Percentiles rank a stretch among this genome's conserved stretches.
phyloP scores from a whole-genome alignment of 2,888 invertebrate genomes.

The Meiosimyza platycephala region DNA sequence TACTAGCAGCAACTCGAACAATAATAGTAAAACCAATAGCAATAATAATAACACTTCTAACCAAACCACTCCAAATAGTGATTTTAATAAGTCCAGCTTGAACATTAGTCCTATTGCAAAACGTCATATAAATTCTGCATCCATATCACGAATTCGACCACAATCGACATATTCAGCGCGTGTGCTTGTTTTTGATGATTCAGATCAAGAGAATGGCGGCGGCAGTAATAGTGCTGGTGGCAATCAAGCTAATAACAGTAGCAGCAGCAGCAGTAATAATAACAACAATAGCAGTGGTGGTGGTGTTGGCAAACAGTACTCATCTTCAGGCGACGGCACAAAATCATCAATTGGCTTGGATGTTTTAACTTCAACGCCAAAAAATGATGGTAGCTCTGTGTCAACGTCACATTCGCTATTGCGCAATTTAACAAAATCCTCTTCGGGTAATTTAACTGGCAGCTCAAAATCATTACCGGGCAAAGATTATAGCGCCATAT shows the following conservation, averaged over 20 bases:
- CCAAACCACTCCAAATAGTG: conserved; percentile 32
- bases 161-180: conserved; percentile 79
- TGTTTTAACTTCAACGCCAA: conserved; percentile 54
- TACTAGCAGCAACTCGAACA: conserved; percentile 24
- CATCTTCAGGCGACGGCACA: conserved; percentile 34
- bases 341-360: conserved; percentile 53
- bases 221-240: conserved; percentile 34
- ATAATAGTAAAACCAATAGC: conserved; percentile 18
- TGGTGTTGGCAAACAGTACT: conserved; percentile 36
- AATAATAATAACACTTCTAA: conserved; percentile 22
- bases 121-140: conserved; percentile 54
- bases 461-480: conserved; percentile 63
- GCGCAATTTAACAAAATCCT: conserved; percentile 62
- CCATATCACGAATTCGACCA: conserved; percentile 65
- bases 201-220: conserved; percentile 69
- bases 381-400: conserved; percentile 49
- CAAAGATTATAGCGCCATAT: conserved; percentile 58
- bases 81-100: conserved; percentile 43
- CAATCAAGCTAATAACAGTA: conserved; percentile 21
- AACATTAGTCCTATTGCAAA: conserved; percentile 57
- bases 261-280: conserved; percentile 38
- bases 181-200: conserved; percentile 82
- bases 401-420: conserved; percentile 50
- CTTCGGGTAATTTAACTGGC: conserved; percentile 64
- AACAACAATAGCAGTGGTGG: conserved; percentile 30